Base-by-base conservation (phyloP, 2,888 invertebrate genomes). In the Synanthedon tipuliformis region DNA sequence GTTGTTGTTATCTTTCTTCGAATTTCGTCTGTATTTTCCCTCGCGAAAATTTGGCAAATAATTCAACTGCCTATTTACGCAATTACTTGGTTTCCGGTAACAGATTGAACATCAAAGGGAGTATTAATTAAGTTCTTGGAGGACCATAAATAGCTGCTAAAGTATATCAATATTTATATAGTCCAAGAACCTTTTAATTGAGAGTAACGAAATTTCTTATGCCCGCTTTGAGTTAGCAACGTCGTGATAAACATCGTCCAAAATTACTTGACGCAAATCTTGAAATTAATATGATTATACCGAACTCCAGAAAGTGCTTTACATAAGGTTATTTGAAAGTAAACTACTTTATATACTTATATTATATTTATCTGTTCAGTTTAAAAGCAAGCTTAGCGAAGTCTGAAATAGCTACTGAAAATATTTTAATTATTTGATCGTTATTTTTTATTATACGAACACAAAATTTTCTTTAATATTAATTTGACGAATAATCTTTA, bases 51-150 rank as follows among this genome's bases (percentile, higher is more conserved):
- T 49, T 49, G 16, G 49, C 15, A 49, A 49, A 49, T 49, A 49
- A 49, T 49, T 49, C 16, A 16, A 12, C 68, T 64, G 62, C 45
- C 68, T 66, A 66, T 66, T 61, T 61, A 64, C 69, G 77, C 73
- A 83, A 83, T 84, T 79, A 83, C 76, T 63, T 68, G 75, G 76
- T 75, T 77, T 81, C 72, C 69, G 64, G 78, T 78, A 76, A 76
- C 80, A 81, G 81, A 84, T 84, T 83, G 81, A 81, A 86, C 84
- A 83, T 86, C 85, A 86, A 86, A 86, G 80, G 80, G 67, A 62
- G 66, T 65, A 69, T 79, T 84, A 86, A 86, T 85, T 85, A 85
- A 82, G 75, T 75, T 74, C 77, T 75, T 73, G 73, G 73, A 78
- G 73, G 73, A 67, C 72, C 78, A 78, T 84, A 82, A 83, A 83